Evolutionary conservation across 2,797 vertebrate genomes (phyloP).

Genomic region (Rachycentron canadum): DNA sequence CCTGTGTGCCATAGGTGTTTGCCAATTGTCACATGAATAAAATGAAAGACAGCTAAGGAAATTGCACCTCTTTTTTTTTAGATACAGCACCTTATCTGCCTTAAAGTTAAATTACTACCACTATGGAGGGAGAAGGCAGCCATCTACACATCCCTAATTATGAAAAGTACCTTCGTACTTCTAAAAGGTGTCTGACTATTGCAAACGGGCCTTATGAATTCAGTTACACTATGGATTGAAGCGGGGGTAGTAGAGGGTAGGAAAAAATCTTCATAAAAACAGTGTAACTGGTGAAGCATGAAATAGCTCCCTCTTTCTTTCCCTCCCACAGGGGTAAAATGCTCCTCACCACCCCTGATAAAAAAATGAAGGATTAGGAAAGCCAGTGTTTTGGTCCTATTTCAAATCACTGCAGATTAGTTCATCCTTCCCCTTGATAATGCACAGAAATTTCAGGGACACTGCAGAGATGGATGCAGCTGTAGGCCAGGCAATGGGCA

Average conservation of each 20-base stretch:
- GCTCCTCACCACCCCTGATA: slow-evolving; percentile 77
- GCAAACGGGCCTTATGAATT: slow-evolving; percentile 73
- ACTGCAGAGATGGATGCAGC: slow-evolving; percentile 69
- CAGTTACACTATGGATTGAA: slow-evolving; percentile 71
- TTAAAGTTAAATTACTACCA: slow-evolving; percentile 78
- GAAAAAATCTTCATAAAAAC: slow-evolving; percentile 82
- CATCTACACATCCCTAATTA: slow-evolving; percentile 76
- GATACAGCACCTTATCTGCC: slow-evolving; percentile 75
- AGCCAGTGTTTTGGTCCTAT: slow-evolving; percentile 82
- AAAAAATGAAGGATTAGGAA: slow-evolving; percentile 84
- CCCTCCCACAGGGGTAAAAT: slow-evolving; percentile 79
- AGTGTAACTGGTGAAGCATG: slow-evolving; percentile 81
- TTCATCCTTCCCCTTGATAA: slow-evolving; percentile 81
- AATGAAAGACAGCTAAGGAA: slow-evolving; percentile 79
- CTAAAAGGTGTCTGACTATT: slow-evolving; percentile 67
- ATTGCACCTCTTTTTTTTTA: slow-evolving; percentile 69
- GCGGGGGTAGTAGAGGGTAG: slow-evolving; percentile 44
- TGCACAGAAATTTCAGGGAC: slow-evolving; percentile 75
- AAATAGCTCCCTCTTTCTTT: slow-evolving; percentile 85
- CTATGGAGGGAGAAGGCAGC: slow-evolving; percentile 62
- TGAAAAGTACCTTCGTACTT: slow-evolving; percentile 72
- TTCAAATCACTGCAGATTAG: slow-evolving; percentile 88
- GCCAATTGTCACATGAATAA: slow-evolving; percentile 79
- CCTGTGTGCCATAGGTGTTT: slow-evolving; percentile 74
- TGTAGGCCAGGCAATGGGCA: slow-evolving; percentile 62